Base-by-base conservation (phyloP, 2,888 invertebrate genomes). In the Xylota sylvarum region DNA sequence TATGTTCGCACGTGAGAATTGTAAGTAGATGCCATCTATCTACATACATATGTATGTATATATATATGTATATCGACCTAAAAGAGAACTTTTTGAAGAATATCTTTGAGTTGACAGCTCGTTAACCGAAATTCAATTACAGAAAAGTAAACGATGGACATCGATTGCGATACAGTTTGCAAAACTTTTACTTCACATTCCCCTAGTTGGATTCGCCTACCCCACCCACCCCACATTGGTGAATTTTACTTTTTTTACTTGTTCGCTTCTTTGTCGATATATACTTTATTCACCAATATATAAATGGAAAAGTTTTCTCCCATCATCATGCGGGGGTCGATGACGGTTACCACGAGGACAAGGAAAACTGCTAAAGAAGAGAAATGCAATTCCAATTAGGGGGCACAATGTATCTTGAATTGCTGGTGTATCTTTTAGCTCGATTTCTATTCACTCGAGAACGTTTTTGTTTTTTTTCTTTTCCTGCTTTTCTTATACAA, bases 111-210 rank as follows among this genome's bases (percentile, higher is more conserved):
- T 50, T 73, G 80, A 67, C 80, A 80, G 73, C 80, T 73, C 73
- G 80, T 80, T 80, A 80, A 80, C 67, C 73, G 65, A 80, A 80
- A 80, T 80, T 80, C 80, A 80, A 73, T 80, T 80, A 73, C 67
- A 65, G 80, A 60, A 73, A 80, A 80, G 73, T 80, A 73, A 80
- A 80, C 80, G 73, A 58, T 73, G 73, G 72, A 72, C 65, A 73
- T 80, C 73, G 80, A 80, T 73, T 80, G 65, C 60, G 73, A 79
- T 73, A 80, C 73, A 73, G 37, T 73, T 80, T 65, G 73, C 10
- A 73, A 80, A 80, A 80, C 30, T 80, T 80, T 80, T 72, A 19
- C 58, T 73, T 50, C 30, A 30, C 37, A 37, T 23, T 37, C 9
- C 17, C 69, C 43, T 40, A n/a, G 27, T 58, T 23, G 50, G 37